Evolutionary conservation across 2,113 vertebrate genomes (phyloP).

Genomic region (Cryptotis parvus): DNA sequence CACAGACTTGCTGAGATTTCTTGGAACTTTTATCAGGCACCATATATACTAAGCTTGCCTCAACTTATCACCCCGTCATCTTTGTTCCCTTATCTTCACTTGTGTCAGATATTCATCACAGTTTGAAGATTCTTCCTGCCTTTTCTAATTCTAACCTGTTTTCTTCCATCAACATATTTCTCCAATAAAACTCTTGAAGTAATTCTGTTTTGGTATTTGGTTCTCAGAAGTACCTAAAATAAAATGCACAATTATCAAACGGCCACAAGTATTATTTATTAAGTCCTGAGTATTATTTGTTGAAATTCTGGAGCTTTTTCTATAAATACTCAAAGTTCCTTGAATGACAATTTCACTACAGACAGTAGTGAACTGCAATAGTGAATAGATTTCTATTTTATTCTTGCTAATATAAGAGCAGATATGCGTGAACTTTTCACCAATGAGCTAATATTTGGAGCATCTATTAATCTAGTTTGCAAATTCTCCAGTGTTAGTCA

Average conservation of each 20-base stretch:
- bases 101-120: not conserved
- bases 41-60: not conserved
- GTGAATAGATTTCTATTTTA: not conserved
- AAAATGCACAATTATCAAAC: not conserved
- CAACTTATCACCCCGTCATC: too few species aligned
- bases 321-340: too few species aligned
- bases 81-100: not conserved
- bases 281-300: too few species aligned
- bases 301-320: not conserved
- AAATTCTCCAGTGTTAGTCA: conserved; percentile 1
- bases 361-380: not conserved
- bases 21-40: not conserved
- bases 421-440: not conserved
- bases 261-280: too few species aligned
- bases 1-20: not conserved
- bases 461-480: conserved; percentile 31
- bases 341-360: not conserved
- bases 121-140: not conserved
- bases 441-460: conserved; percentile 26
- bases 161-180: not conserved
- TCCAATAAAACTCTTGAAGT: not conserved
- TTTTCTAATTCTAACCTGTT: not conserved
- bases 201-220: not conserved
- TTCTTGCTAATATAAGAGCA: conserved; percentile 5
- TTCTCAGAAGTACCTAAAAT: conserved; percentile 8